Conservation (phyloP, 1,140 invertebrate genomes). For the Elymnias hypermnestra region DNA sequence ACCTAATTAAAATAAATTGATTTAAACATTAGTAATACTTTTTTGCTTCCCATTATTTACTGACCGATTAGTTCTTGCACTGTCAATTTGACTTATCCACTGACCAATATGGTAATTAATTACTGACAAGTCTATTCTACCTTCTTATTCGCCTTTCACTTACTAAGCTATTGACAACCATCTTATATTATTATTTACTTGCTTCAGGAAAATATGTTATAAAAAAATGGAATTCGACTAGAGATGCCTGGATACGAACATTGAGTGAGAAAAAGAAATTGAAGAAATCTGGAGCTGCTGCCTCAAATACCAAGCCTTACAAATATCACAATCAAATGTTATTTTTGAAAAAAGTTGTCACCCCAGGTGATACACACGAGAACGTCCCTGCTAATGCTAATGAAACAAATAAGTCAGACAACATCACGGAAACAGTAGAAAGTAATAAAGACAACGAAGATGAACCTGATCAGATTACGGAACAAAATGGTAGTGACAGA, state of each 20-base stretch:
- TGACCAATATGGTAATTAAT: too few species aligned
- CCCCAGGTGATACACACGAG: background rate
- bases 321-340: background rate
- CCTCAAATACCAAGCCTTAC: background rate
- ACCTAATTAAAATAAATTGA: too few species aligned
- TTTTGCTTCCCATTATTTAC: too few species aligned
- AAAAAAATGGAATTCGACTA: background rate
- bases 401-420: background rate
- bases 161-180: too few species aligned
- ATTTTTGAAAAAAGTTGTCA: background rate
- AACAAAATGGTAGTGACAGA: background rate
- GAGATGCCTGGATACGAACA: background rate
- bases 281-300: background rate
- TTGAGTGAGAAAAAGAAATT: background rate
- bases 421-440: background rate
- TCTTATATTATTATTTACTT: too few species aligned
- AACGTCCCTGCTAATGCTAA: background rate
- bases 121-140: too few species aligned
- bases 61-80: too few species aligned
- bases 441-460: too few species aligned
- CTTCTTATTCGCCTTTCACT: too few species aligned
- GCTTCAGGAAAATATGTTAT: background rate
- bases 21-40: too few species aligned
- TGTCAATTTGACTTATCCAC: too few species aligned
- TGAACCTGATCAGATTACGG: background rate